These are phyloP conservation scores for Delichon dasypus DNA, from an alignment of 2,797 vertebrate genomes.

Conservation along the genomic window DNA sequence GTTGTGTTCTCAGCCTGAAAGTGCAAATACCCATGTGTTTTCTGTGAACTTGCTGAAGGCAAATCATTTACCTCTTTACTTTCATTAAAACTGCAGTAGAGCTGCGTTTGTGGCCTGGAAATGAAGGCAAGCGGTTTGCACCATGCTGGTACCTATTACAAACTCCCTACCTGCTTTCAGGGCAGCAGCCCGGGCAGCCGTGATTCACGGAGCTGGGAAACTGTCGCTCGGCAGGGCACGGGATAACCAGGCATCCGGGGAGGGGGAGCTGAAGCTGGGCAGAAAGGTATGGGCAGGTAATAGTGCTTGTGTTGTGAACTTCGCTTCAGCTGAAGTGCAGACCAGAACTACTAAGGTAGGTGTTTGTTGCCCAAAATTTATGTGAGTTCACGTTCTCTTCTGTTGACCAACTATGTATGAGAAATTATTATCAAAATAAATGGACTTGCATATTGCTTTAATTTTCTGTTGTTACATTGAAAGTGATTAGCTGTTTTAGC, in stretches of 20 bases:
- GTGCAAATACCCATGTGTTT: not conserved
- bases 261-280: not conserved
- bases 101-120: not conserved
- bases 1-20: not conserved
- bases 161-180: not conserved
- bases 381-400: not conserved
- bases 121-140: not conserved
- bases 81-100: not conserved
- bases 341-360: not conserved
- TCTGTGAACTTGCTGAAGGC: not conserved
- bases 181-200: not conserved
- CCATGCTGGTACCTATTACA: not conserved
- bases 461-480: not conserved
- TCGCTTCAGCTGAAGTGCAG: not conserved
- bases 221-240: fast-evolving
- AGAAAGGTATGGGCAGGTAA: not conserved
- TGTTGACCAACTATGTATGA: not conserved
- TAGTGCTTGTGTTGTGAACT: not conserved
- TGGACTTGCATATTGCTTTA: not conserved
- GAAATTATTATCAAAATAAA: not conserved
- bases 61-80: not conserved
- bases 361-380: not conserved
- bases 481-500: constrained; percentile 3
- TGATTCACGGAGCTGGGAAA: not conserved
- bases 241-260: not conserved